Evolutionary conservation across 2,888 invertebrate genomes (phyloP).

Genomic region (Microplitis deprimator): DNA sequence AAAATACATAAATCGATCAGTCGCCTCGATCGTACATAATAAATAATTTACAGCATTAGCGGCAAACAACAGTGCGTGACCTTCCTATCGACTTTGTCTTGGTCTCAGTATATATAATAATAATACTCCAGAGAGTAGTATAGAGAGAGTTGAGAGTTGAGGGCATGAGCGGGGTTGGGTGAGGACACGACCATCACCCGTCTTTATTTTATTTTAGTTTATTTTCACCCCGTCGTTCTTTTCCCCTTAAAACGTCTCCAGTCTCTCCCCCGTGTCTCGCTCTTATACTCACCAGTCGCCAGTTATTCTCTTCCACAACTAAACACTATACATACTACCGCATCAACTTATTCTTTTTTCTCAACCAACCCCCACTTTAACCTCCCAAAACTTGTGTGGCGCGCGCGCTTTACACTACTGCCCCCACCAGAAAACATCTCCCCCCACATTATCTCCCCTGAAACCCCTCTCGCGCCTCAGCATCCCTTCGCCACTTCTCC

Average conservation of each 20-base stretch:
- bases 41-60: neutral
- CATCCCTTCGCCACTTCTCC: constrained; percentile 26
- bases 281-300: neutral
- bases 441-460: constrained; percentile 7
- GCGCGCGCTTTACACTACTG: constrained; percentile 31
- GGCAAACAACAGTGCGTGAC: constrained; percentile 1
- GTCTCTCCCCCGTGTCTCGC: neutral
- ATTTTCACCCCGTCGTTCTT: neutral
- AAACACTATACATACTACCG: constrained; percentile 6
- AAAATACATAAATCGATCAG: neutral
- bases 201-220: neutral
- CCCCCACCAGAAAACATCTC: neutral
- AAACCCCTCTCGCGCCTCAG: constrained; percentile 1
- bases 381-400: constrained; percentile 4
- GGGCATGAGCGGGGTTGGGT: constrained; percentile 1
- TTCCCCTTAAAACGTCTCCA: neutral
- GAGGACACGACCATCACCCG: constrained; percentile 1
- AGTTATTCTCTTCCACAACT: neutral
- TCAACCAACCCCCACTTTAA: constrained; percentile 1
- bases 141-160: constrained; percentile 1
- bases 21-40: constrained; percentile 1
- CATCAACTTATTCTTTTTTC: constrained; percentile 39
- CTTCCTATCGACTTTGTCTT: constrained; percentile 16
- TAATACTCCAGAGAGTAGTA: neutral
- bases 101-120: neutral